Evolutionary conservation across 2,797 vertebrate species (phyloP), one percentile per base, ranked within the genome.

Genomic region (Morelia viridis): DNA sequence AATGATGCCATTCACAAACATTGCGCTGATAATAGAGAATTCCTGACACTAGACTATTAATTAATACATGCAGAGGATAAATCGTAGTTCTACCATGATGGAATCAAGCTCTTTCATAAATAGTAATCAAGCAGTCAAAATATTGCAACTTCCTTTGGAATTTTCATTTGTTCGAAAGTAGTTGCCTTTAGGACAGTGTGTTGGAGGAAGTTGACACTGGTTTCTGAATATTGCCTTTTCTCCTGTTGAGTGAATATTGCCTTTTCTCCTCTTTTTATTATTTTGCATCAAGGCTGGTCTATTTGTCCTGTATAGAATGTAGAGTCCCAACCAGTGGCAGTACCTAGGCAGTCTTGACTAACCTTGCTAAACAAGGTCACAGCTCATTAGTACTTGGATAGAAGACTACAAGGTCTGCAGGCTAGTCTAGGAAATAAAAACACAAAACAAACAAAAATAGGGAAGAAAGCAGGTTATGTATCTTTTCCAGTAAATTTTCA

Each of bases 211-310:
- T 15, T n/a, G 13, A 57, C 5, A n/a, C 56, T 58, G 9, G 7
- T 58, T 86, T 86, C n/a, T 86, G n/a, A 35, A 86, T 58, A 86
- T 58, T 60, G 57, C n/a, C n/a, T 22, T 86, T 86, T 86, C 85
- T 60, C 15, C 8, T 60, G 10, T 58, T 19, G n/a, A 13, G 58
- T 53, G 50, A 53, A 53, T 53, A 53, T 8, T 53, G 50, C 41
- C 41, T 41, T 41, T 41, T 41, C 41, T 41, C 41, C 41, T 86
- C n/a, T 17, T 17, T 76, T 76, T 86, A 58, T 58, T 31, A n/a
- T 31, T 58, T 86, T 85, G 53, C 53, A 19, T 57, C 28, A 57
- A n/a, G 84, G 13, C 13, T 9, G 28, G 12, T 26, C 26, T 58
- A 41, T 85, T 86, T 58, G 85, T 85, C 50, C 26, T 28, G 3